These are phyloP conservation scores for Anagrus nilaparvatae DNA, from an alignment of 1,140 invertebrate genomes.

Conservation along the genomic window DNA sequence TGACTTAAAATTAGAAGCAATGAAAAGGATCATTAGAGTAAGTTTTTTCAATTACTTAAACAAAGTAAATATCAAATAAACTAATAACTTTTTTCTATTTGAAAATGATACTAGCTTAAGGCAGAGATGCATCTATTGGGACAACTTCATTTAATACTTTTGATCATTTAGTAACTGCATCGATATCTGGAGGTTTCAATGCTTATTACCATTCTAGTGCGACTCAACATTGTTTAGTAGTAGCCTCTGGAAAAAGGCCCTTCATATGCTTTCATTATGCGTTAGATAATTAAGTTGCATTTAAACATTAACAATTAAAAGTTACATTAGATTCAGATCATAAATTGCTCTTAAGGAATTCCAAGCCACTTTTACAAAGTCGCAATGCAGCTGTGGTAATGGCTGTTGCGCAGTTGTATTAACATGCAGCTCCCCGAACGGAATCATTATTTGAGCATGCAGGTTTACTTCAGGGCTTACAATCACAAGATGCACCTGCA, in stretches of 20 bases:
- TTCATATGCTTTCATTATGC: conserved; percentile 84
- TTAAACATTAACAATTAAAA: conserved; percentile 34
- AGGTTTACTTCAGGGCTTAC: conserved; percentile 75
- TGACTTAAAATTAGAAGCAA: conserved; percentile 93
- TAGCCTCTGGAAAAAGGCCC: conserved; percentile 72
- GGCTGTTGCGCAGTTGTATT: conserved; percentile 91
- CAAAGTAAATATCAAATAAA: too few species aligned
- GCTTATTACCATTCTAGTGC: conserved; percentile 62
- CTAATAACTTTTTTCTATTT: conserved; percentile 31
- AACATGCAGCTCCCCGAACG: conserved; percentile 83
- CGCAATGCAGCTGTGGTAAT: conserved; percentile 94
- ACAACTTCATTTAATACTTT: conserved; percentile 66
- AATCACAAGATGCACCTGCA: conserved; percentile 47
- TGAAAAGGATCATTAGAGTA: conserved; percentile 97
- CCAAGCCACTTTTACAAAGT: conserved; percentile 90
- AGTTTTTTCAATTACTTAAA: conserved; percentile 19
- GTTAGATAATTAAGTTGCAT: conserved; percentile 55
- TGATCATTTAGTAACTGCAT: conserved; percentile 76
- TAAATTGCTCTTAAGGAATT: conserved; percentile 77
- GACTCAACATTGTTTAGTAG: conserved; percentile 64
- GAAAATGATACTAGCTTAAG: conserved; percentile 99
- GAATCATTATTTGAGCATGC: conserved; percentile 84
- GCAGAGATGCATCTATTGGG: conserved; percentile 90
- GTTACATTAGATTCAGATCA: conserved; percentile 82
- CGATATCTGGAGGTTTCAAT: conserved; percentile 66